A percentile compares a stretch with the other conserved stretches of the same genome.
phyloP scores from a whole-genome alignment of 2,888 invertebrate species.

The Biston betularia region DNA sequence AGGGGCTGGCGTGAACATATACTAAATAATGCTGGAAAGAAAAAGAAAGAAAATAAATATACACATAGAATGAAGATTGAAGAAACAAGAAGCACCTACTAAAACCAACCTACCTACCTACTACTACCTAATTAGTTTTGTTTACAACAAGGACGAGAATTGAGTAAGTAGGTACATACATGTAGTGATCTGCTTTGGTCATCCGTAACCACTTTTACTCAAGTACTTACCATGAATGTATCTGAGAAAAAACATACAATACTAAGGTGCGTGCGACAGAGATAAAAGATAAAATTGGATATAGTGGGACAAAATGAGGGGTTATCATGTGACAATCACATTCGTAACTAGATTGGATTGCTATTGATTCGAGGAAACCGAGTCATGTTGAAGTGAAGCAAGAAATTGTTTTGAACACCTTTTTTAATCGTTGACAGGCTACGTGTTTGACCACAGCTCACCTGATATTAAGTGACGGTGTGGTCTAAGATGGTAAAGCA shows the following conservation, averaged over 20 bases:
- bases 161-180: conserved; percentile 7
- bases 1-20: no score
- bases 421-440: no score
- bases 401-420: neutral
- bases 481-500: no score
- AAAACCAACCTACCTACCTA: no score
- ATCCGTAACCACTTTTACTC: conserved; percentile 33
- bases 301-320: conserved; percentile 49
- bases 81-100: no score
- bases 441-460: no score
- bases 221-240: conserved; percentile 6
- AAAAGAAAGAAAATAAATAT: no score
- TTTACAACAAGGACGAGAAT: no score
- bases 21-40: no score
- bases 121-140: no score
- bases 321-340: conserved; percentile 66
- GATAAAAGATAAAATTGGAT: conserved; percentile 19
- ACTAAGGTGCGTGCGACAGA: neutral
- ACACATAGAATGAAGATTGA: no score
- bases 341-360: conserved; percentile 74
- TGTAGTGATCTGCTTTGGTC: conserved; percentile 49
- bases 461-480: no score
- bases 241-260: conserved; percentile 7
- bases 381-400: conserved; percentile 44
- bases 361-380: conserved; percentile 43